Percentiles rank a stretch among this genome's conserved stretches.
Conservation (phyloP, 2,888 invertebrate genomes). For the Trichopria drosophilae region DNA sequence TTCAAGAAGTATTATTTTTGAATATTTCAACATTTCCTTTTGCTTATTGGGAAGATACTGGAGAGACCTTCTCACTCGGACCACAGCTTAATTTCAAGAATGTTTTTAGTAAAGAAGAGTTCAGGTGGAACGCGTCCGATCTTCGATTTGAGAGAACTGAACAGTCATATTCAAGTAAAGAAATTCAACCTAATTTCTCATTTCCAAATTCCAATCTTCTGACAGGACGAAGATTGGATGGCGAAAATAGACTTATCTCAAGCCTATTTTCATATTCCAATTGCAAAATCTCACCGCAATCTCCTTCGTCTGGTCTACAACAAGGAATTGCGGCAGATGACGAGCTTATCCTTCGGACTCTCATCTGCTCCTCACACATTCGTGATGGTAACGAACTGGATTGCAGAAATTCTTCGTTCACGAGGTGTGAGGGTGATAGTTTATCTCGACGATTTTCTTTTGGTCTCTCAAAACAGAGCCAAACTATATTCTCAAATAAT, state of each 20-base stretch:
- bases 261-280: conserved; percentile 30
- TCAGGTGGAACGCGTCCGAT: conserved; percentile 42
- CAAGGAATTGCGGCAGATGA: conserved; percentile 36
- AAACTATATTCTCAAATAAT: conserved; percentile 12
- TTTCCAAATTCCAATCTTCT: conserved; percentile 13
- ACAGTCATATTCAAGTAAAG: conserved; percentile 15
- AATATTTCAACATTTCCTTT: too few species aligned
- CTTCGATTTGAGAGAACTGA: conserved; percentile 16
- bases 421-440: conserved; percentile 26
- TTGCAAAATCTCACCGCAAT: conserved; percentile 32
- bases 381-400: conserved; percentile 26
- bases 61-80: conserved; percentile 3
- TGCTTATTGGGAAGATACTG: too few species aligned
- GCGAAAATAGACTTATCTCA: conserved; percentile 20
- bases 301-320: conserved; percentile 36
- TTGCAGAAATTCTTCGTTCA: conserved; percentile 30
- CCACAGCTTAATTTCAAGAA: conserved; percentile 25
- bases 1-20: too few species aligned
- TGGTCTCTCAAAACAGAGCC: conserved; percentile 30
- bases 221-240: conserved; percentile 16
- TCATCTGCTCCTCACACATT: conserved; percentile 35
- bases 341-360: conserved; percentile 40
- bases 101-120: conserved; percentile 24
- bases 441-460: conserved; percentile 33
- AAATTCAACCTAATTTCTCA: conserved; percentile 21